Percentiles rank a stretch among this genome's conserved stretches.
Evolutionary conservation across 2,888 invertebrate species (phyloP).

Genomic region (Eueremaeus valkanovi): DNA sequence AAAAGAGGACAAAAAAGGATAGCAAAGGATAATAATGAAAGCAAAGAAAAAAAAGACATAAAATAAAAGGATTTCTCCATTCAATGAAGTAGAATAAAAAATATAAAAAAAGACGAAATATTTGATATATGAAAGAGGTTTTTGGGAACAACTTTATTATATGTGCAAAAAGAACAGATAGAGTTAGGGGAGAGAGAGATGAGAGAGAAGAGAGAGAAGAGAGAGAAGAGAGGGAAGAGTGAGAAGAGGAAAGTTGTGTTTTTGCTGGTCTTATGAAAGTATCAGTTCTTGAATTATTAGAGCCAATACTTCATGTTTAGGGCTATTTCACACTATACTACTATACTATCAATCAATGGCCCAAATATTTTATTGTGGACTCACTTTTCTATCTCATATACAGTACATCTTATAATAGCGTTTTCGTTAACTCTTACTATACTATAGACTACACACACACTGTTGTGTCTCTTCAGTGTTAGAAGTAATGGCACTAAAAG

Average conservation of each 20-base stretch:
- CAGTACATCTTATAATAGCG: background rate
- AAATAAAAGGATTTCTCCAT: background rate
- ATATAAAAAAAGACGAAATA: background rate
- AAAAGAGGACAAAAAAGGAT: background rate
- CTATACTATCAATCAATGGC: background rate
- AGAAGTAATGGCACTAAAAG: background rate
- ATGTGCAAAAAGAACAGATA: background rate
- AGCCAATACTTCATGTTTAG: constrained; percentile 30
- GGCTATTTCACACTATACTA: constrained; percentile 30
- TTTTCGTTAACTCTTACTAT: background rate
- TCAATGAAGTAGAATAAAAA: background rate
- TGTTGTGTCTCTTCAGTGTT: background rate
- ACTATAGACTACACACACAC: background rate
- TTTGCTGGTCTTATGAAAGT: background rate
- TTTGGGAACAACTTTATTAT: constrained; percentile 14
- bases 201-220: background rate
- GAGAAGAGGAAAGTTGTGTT: background rate
- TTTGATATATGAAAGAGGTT: background rate
- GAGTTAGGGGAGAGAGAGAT: background rate
- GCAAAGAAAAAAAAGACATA: background rate
- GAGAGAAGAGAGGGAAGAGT: background rate
- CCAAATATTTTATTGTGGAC: background rate
- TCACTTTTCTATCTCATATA: background rate
- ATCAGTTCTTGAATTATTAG: constrained; percentile 30
- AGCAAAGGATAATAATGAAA: background rate